Conservation (phyloP, 2,113 vertebrate species). For the Phalacrocorax brasilianus region DNA sequence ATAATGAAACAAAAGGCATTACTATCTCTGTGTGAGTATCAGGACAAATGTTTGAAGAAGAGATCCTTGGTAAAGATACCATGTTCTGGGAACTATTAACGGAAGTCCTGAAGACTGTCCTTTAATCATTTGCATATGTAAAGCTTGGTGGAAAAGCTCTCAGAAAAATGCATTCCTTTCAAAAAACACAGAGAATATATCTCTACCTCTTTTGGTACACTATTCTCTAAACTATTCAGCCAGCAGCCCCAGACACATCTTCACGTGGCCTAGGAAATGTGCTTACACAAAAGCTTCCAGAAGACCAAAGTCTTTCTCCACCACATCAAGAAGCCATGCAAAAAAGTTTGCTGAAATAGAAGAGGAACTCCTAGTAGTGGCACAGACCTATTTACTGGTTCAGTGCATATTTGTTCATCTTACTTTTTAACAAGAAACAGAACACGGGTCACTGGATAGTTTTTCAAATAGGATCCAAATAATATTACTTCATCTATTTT, state of each 20-base stretch:
- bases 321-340: background rate
- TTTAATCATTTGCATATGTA: background rate
- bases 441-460: background rate
- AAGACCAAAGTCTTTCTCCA: background rate
- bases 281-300: background rate
- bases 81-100: background rate
- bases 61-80: background rate
- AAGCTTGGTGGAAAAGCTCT: background rate
- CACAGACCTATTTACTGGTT: background rate
- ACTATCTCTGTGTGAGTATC: background rate
- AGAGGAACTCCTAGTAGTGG: background rate
- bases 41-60: background rate
- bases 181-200: background rate
- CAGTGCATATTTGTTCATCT: background rate
- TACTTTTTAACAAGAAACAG: slow-evolving; percentile 19
- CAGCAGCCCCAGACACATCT: background rate
- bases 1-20: background rate
- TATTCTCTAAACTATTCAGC: background rate
- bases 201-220: background rate
- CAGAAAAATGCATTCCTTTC: background rate
- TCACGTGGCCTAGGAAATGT: background rate
- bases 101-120: background rate
- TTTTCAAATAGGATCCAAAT: background rate
- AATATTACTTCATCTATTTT: background rate
- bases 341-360: background rate